Conservation (phyloP, 2,888 invertebrate species). For the Holacanthella duospinosa region DNA sequence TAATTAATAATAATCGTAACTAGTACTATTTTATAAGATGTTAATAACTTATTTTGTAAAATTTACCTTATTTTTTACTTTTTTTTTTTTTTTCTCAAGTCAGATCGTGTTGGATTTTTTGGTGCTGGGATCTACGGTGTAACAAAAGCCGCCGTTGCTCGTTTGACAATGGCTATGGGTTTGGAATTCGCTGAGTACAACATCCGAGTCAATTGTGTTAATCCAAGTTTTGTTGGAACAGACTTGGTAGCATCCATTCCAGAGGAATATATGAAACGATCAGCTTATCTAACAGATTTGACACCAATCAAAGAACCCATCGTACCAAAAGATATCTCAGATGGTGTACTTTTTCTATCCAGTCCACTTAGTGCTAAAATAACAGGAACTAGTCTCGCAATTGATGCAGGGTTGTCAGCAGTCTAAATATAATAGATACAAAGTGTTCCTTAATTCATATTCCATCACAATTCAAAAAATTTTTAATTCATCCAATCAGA, state of each 20-base stretch:
- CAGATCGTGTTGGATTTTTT: neutral
- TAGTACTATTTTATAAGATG: no score
- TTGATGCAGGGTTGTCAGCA: neutral
- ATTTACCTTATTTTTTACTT: no score
- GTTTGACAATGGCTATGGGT: constrained; percentile 4
- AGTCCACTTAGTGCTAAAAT: neutral
- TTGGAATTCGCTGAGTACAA: constrained; percentile 1
- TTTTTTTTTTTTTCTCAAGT: neutral
- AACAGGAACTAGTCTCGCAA: neutral
- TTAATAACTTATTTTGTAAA: no score
- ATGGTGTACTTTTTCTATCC: neutral
- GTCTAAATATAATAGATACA: no score
- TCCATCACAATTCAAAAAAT: neutral
- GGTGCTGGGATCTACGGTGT: neutral
- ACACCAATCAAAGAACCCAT: neutral
- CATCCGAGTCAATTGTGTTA: constrained; percentile 3
- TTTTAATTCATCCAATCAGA: neutral
- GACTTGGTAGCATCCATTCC: neutral
- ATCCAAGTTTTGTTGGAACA: constrained; percentile 7
- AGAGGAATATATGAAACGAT: neutral
- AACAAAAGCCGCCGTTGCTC: neutral
- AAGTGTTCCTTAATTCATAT: no score
- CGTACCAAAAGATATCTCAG: neutral
- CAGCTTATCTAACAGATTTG: neutral
- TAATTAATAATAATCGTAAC: neutral